Percentiles rank a stretch among this genome's conserved stretches.
These are phyloP conservation scores for Drosophila rufa DNA, from an alignment of 1,140 invertebrate species.

Conservation along the genomic window DNA sequence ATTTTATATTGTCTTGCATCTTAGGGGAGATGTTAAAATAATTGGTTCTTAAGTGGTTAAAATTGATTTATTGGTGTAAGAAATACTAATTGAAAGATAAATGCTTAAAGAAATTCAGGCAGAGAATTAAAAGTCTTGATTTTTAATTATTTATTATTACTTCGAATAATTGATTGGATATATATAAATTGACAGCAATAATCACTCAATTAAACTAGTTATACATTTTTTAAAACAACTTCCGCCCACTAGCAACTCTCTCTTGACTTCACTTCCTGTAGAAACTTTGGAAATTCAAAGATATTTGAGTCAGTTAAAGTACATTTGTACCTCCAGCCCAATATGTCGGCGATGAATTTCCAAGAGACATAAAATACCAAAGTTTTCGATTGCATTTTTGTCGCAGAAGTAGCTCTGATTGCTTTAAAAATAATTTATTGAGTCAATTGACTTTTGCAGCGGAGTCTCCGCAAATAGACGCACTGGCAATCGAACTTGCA, in stretches of 20 bases:
- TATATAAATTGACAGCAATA: neutral
- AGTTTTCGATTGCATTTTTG: slow-evolving; percentile 68
- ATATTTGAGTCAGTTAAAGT: slow-evolving; percentile 15
- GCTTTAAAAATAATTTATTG: slow-evolving; percentile 84
- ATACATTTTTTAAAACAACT: neutral
- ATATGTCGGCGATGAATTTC: slow-evolving; percentile 30
- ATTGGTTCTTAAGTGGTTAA: neutral
- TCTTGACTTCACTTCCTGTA: too few relatives aligned
- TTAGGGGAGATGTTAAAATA: neutral
- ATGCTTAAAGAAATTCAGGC: neutral
- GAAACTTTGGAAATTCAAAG: slow-evolving; percentile 15
- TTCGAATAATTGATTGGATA: neutral
- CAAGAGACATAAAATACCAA: slow-evolving; percentile 42
- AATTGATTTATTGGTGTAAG: neutral
- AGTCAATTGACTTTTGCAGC: slow-evolving; percentile 80
- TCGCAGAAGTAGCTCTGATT: slow-evolving; percentile 73
- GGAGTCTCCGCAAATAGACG: slow-evolving; percentile 77
- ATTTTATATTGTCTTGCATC: neutral
- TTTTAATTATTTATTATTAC: too few relatives aligned
- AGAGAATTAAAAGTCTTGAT: neutral
- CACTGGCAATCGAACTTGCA: slow-evolving; percentile 76
- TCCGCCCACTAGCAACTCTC: neutral
- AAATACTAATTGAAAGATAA: neutral
- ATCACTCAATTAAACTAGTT: neutral
- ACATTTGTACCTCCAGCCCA: slow-evolving; percentile 28